phyloP scores from a whole-genome alignment of 2,113 vertebrate species.

The Grus americana region DNA sequence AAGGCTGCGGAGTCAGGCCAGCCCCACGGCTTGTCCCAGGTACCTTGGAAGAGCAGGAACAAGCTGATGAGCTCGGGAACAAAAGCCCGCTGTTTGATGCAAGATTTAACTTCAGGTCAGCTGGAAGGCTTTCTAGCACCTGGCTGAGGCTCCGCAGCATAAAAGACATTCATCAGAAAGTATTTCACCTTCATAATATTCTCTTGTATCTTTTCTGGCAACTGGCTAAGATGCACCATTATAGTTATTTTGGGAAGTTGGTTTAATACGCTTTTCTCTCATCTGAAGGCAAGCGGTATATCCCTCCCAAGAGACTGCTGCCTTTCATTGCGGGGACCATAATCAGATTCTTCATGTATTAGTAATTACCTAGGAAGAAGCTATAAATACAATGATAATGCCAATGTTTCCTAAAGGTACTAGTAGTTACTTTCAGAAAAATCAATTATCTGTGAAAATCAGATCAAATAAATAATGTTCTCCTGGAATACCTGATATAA shows the following conservation, averaged over 20 bases:
- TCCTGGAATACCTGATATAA: neutral
- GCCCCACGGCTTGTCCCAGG: neutral
- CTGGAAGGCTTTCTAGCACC: neutral
- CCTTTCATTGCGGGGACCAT: neutral
- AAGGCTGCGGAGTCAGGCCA: neutral
- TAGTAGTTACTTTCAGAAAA: neutral
- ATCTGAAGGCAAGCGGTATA: neutral
- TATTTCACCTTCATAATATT: neutral
- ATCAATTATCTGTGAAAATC: conserved; percentile 44
- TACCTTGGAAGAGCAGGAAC: neutral
- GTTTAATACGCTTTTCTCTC: neutral
- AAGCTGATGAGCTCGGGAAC: neutral
- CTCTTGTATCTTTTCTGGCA: neutral
- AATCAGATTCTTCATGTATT: conserved; percentile 28
- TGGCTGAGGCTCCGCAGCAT: neutral
- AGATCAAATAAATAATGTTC: conserved; percentile 27
- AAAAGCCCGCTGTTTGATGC: neutral
- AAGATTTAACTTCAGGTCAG: neutral
- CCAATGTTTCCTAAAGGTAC: conserved; percentile 6
- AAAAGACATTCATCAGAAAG: neutral
- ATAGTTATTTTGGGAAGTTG: neutral
- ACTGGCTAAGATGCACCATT: neutral
- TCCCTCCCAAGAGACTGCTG: neutral
- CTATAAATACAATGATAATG: conserved; percentile 12
- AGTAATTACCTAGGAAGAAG: conserved; percentile 38